Conservation (phyloP, 2,797 vertebrate species). For the Falco columbarius region DNA sequence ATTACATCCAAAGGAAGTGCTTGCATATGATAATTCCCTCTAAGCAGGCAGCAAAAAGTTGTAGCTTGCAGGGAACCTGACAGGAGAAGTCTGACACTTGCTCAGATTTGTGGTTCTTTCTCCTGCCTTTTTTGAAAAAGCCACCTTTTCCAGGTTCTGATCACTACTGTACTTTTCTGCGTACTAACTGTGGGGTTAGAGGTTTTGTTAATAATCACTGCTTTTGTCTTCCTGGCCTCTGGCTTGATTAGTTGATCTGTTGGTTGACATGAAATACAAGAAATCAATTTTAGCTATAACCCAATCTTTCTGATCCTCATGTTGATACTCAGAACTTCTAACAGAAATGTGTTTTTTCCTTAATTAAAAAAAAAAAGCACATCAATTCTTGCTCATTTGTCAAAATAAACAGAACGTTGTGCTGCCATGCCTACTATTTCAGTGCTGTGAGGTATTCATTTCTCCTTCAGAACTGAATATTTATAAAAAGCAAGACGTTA, state of each 20-base stretch:
- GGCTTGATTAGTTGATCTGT: background rate
- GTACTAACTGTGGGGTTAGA: background rate
- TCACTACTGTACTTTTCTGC: background rate
- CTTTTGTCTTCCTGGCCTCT: background rate
- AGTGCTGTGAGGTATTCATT: background rate
- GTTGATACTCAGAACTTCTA: background rate
- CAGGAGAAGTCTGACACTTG: background rate
- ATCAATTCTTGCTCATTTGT: background rate
- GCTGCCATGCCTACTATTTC: background rate
- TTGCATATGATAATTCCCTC: background rate
- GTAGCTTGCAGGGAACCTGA: background rate
- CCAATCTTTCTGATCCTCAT: background rate
- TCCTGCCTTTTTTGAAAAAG: background rate
- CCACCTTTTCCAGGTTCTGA: background rate
- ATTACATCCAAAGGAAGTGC: background rate
- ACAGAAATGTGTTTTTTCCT: background rate
- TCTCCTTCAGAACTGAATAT: background rate
- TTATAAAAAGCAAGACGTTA: background rate
- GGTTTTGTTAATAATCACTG: background rate
- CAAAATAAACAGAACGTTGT: background rate
- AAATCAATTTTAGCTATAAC: background rate
- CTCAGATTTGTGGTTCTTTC: background rate
- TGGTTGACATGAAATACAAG: background rate
- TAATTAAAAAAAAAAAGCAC: background rate
- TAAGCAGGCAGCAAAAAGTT: background rate